Conservation (phyloP, 2,113 vertebrate species). For the Tachysurus fulvidraco region DNA sequence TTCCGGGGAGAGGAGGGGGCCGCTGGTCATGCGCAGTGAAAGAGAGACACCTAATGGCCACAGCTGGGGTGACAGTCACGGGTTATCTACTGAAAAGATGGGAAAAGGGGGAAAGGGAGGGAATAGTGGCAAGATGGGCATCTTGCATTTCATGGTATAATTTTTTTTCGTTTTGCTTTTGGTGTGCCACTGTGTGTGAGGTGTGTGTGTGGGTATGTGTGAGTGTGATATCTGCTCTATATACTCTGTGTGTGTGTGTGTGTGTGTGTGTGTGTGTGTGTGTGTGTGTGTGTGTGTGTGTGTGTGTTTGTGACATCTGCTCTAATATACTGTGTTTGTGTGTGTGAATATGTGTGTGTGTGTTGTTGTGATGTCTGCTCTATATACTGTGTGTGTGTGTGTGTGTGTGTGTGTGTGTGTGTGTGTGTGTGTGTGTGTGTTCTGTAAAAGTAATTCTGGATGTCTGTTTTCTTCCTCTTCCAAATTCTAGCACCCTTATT, state of each 20-base stretch:
- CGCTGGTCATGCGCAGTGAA: conserved; percentile 75
- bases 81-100: conserved; percentile 32
- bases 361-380: no score
- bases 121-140: conserved; percentile 13
- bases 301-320: no score
- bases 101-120: not conserved
- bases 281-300: no score
- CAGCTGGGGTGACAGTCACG: conserved; percentile 62
- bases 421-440: not conserved
- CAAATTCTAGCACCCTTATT: conserved; percentile 1
- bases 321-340: no score
- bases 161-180: conserved; percentile 31
- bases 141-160: conserved; percentile 42
- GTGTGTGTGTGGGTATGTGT: no score
- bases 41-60: conserved; percentile 86
- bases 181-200: not conserved
- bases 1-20: conserved; percentile 63
- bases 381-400: no score
- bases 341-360: no score
- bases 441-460: conserved; percentile 12
- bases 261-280: not conserved
- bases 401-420: not conserved
- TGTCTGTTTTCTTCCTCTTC: not conserved
- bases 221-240: no score
- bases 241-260: no score